Evolutionary conservation across 37 sponge, comb jelly and placozoan genomes (phyloP).

Genomic region (Cladorhizidae sp.): DNA sequence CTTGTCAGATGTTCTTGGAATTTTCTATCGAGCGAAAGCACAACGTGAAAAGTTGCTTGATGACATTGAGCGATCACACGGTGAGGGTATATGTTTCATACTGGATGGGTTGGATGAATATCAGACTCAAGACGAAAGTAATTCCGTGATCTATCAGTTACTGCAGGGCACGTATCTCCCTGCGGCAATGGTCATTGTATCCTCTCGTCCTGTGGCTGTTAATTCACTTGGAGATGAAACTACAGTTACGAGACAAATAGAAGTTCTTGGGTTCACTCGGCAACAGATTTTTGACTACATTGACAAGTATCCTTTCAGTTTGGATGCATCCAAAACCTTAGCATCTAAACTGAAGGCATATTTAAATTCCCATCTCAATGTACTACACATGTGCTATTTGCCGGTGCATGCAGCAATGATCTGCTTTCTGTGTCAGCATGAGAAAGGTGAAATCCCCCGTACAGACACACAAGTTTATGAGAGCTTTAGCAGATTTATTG

Average conservation of each 20-base stretch:
- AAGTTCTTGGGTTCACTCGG: conserved; percentile 5
- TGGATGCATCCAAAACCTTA: neutral
- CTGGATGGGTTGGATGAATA: conserved; percentile 39
- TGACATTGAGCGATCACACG: neutral
- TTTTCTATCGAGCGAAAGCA: neutral
- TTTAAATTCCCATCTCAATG: too few relatives aligned
- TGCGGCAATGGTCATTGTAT: neutral
- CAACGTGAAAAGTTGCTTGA: neutral
- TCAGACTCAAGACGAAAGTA: too few relatives aligned
- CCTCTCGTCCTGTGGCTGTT: conserved; percentile 21
- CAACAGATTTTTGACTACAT: too few relatives aligned
- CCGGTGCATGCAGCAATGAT: too few relatives aligned
- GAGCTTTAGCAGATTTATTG: conserved; percentile 10
- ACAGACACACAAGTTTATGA: conserved; percentile 46
- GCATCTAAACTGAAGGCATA: too few relatives aligned
- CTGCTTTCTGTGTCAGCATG: neutral
- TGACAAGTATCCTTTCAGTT: neutral
- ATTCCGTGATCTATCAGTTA: neutral
- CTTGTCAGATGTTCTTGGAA: neutral
- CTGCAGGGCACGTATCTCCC: neutral
- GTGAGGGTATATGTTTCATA: conserved; percentile 10
- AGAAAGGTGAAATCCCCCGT: conserved; percentile 20
- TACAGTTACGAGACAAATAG: neutral
- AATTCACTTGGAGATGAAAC: neutral
- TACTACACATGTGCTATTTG: too few relatives aligned